Evolutionary conservation across 2,113 vertebrate genomes (phyloP), one percentile per base, ranked within the genome.

Genomic region (Zosterops lateralis): DNA sequence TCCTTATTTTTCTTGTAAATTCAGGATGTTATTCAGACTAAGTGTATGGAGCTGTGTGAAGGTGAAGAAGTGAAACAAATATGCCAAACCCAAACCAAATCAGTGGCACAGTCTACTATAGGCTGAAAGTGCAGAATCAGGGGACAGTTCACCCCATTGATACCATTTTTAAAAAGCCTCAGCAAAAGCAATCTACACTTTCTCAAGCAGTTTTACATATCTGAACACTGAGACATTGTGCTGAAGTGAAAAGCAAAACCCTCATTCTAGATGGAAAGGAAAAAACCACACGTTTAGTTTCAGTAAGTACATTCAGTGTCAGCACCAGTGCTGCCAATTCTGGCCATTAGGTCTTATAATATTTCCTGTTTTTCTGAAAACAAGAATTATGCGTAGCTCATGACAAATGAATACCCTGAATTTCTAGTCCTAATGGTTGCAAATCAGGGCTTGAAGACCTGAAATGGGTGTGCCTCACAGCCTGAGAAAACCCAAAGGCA

Each of bases 401-500:
- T 88, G 65, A 74, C 66, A 95, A 91, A 89, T 26, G 5, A 71
- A 87, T 74, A 73, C 36, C 19, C 26, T 81, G 32, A 91, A 57
- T 79, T 87, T 91, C 42, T 61, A 66, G 45, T 12, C 50, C 65
- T 84, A 74, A 60, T 83, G 15, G 17, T 12, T 92, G 51, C 76
- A 94, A 84, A 89, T 28, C 72, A 79, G 12, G 71, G 32, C 53
- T 70, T 76, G 38, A 87, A 79, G 51, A 62, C 38, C 26, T 80
- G 54, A 62, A 88, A 54, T 32, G 45, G 42, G 84, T 66, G 75
- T 89, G 75, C 47, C 82, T 75, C 71, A 54, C 6, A 54, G 50
- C 50, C 56, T 85, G 40, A 82, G 73, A 87, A 93, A 93, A 68
- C 76, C 76, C 76, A 81, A 85, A 93, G 89, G 81, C 84, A 87